Evolutionary conservation across 53 echinoderm and acorn worm genomes (phyloP).

Genomic region (Astropecten irregularis): DNA sequence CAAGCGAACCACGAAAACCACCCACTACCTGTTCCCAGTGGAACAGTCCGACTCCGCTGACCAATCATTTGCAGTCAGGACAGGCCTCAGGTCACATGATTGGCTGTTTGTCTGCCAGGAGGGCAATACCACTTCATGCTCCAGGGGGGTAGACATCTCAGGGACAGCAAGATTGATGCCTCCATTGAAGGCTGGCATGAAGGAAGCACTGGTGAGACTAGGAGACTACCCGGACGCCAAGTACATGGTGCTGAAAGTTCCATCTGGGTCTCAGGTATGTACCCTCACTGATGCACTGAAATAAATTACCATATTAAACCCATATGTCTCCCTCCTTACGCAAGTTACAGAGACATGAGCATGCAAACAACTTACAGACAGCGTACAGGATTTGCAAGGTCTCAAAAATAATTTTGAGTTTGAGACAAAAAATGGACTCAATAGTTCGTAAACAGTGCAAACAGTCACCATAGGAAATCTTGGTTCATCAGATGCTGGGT

Average conservation of each 20-base stretch:
- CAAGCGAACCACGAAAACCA: conserved; percentile 38
- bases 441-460: no score
- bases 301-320: no score
- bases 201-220: conserved; percentile 54
- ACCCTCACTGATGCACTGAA: no score
- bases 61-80: conserved; percentile 56
- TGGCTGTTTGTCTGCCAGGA: conserved; percentile 81
- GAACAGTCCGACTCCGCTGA: conserved; percentile 29
- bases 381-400: no score
- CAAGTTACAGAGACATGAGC: no score
- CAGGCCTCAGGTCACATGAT: conserved; percentile 30
- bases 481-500: no score
- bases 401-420: no score
- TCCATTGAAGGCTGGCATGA: conserved; percentile 65
- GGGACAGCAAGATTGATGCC: conserved; percentile 66
- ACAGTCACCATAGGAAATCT: no score
- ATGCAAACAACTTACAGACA: not conserved
- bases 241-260: conserved; percentile 59
- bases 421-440: no score
- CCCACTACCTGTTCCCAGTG: conserved; percentile 77
- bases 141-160: conserved; percentile 77
- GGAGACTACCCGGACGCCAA: conserved; percentile 46
- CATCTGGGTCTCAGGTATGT: conserved; percentile 31
- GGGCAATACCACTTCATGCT: conserved; percentile 62
- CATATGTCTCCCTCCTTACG: no score